Percentiles rank a stretch among this genome's conserved stretches.
Conservation (phyloP, 2,888 invertebrate species). For the Tinea semifulvella region DNA sequence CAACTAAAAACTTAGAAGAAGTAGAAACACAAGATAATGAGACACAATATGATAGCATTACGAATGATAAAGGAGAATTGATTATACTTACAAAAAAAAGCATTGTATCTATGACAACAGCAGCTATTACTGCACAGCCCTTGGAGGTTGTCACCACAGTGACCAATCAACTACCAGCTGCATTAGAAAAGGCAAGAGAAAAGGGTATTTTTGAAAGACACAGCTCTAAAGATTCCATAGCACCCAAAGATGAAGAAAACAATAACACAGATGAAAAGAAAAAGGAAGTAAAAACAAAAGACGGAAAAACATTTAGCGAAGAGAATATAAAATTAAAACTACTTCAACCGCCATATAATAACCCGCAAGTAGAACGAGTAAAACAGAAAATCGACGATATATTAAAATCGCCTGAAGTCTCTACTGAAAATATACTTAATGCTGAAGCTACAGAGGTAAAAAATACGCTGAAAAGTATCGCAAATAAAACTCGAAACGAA, state of each 20-base stretch:
- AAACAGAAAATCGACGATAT: constrained; percentile 59
- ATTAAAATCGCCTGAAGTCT: constrained; percentile 56
- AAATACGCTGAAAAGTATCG: constrained; percentile 31
- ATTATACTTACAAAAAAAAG: constrained; percentile 57
- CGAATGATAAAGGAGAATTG: constrained; percentile 48
- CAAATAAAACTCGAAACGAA: constrained; percentile 37
- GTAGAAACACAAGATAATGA: constrained; percentile 49
- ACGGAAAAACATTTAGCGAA: constrained; percentile 33
- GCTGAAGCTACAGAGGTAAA: constrained; percentile 33
- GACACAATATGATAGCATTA: constrained; percentile 49
- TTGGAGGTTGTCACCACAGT: constrained; percentile 63
- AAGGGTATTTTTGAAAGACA: constrained; percentile 55
- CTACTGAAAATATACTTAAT: constrained; percentile 49
- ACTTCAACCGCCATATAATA: constrained; percentile 53
- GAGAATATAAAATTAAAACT: constrained; percentile 48
- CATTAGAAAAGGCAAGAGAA: constrained; percentile 59
- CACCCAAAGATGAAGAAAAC: constrained; percentile 37
- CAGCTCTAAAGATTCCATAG: constrained; percentile 54
- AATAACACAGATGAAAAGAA: constrained; percentile 27
- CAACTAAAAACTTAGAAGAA: constrained; percentile 32
- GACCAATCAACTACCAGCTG: constrained; percentile 58
- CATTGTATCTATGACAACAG: constrained; percentile 66
- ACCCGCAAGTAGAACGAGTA: constrained; percentile 56
- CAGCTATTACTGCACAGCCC: constrained; percentile 65
- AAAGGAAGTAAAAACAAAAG: constrained; percentile 28